Conservation (phyloP, 37 sponge, comb jelly and placozoan genomes). For the Geodia barretti region DNA sequence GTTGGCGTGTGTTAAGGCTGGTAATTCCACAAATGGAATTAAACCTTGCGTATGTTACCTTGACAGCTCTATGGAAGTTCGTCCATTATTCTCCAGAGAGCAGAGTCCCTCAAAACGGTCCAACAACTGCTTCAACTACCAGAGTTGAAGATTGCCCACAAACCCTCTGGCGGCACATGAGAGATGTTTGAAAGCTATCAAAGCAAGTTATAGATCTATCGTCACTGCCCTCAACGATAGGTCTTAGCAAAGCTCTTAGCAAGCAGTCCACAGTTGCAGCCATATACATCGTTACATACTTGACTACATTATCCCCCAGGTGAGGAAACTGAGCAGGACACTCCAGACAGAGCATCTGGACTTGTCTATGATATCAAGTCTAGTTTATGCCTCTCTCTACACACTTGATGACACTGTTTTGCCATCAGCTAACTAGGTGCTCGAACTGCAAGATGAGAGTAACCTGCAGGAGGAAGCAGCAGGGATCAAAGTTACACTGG, state of each 20-base stretch:
- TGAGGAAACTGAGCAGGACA: conserved; percentile 67
- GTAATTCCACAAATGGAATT: conserved; percentile 52
- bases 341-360: conserved; percentile 70
- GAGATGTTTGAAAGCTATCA: conserved; percentile 46
- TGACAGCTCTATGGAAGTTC: conserved; percentile 57
- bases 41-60: conserved; percentile 45
- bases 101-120: conserved; percentile 48
- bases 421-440: conserved; percentile 72
- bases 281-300: conserved; percentile 54
- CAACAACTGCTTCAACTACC: conserved; percentile 53
- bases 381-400: conserved; percentile 70
- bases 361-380: conserved; percentile 60
- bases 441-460: conserved; percentile 53
- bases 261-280: conserved; percentile 55
- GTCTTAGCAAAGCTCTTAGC: conserved; percentile 37
- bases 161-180: conserved; percentile 73
- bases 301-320: conserved; percentile 53
- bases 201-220: conserved; percentile 40
- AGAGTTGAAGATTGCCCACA: conserved; percentile 63
- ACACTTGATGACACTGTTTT: conserved; percentile 67
- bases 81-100: conserved; percentile 53
- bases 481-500: conserved; percentile 36
- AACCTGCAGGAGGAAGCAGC: conserved; percentile 37
- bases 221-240: conserved; percentile 38
- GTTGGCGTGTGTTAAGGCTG: conserved; percentile 71